Evolutionary conservation across 1,140 invertebrate species (phyloP), one percentile per base, ranked within the genome.

Genomic region (Acromyrmex charruanus): DNA sequence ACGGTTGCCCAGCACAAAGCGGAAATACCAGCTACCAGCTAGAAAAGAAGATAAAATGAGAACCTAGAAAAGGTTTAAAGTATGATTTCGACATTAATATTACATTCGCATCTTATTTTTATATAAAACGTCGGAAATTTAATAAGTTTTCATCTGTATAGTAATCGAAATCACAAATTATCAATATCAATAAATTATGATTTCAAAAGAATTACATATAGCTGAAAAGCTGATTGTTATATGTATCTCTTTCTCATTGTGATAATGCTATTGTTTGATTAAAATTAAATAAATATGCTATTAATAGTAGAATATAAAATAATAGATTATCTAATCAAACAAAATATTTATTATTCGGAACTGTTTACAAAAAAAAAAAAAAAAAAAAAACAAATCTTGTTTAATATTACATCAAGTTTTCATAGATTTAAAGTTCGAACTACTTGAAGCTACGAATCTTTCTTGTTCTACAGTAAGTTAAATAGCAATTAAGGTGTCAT

Each of bases 21-120:
- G 89, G 91, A 93, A 92, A 91, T 92, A 91, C 80, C 77, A 55
- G 68, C 84, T 77, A 75, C 75, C 71, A 59, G 61, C 63, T 68
- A 82, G 77, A 86, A 84, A 88, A 63, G 65, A 79, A 74, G 86
- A 91, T 89, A 91, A 91, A 91, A 68, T 55, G 87, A 87, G 74
- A 88, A 28, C 14, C 39, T 39, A 72, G n/a, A 81, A 82, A 74
- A 87, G 79, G 61, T 82, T 81, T 69, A 75, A 58, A 74, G 74
- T 44, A 74, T 66, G 75, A 86, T 77, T 39, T 71, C 69, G 63
- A 89, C 82, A 69, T 89, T 75, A 81, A 74, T 21, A 63, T 53
- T 85, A 39, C 7, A 72, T 79, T 89, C 39, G 84, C 55, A 58
- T 75, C 39, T 61, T 72, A 84, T 75, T 84, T 84, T 63, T 16